Conservation (phyloP, 2,888 invertebrate genomes). For the Cancer borealis region DNA sequence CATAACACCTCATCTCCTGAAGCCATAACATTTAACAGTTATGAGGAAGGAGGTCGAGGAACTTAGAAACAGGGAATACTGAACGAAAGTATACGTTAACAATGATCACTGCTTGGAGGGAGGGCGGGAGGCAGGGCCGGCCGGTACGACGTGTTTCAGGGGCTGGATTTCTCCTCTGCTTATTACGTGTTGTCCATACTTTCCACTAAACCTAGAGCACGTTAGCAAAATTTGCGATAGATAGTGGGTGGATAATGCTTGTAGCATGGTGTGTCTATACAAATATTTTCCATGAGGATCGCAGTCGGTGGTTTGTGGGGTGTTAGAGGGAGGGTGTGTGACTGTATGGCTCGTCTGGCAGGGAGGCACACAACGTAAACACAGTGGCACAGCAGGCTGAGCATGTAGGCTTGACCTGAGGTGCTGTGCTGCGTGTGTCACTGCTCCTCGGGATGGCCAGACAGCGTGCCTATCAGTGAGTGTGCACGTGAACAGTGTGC, state of each 20-base stretch:
- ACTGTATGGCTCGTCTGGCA: conserved; percentile 11
- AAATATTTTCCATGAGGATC: no score
- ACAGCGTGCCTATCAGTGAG: conserved; percentile 1
- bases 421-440: conserved; percentile 34
- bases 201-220: background rate
- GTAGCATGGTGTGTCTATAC: no score
- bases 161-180: background rate
- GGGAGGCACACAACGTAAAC: conserved; percentile 22
- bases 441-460: background rate
- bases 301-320: background rate
- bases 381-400: background rate
- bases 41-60: background rate
- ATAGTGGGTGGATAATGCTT: no score
- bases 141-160: background rate
- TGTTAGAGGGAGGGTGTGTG: background rate
- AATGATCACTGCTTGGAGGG: background rate
- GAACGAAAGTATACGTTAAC: background rate
- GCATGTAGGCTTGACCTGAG: background rate
- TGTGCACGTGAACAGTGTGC: conserved; percentile 2
- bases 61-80: background rate
- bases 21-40: background rate
- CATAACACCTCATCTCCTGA: background rate
- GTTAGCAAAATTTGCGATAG: background rate
- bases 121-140: background rate
- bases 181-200: background rate